These are phyloP conservation scores for Sebastes nivosus DNA, from an alignment of 2,797 vertebrate genomes.

Conservation along the genomic window DNA sequence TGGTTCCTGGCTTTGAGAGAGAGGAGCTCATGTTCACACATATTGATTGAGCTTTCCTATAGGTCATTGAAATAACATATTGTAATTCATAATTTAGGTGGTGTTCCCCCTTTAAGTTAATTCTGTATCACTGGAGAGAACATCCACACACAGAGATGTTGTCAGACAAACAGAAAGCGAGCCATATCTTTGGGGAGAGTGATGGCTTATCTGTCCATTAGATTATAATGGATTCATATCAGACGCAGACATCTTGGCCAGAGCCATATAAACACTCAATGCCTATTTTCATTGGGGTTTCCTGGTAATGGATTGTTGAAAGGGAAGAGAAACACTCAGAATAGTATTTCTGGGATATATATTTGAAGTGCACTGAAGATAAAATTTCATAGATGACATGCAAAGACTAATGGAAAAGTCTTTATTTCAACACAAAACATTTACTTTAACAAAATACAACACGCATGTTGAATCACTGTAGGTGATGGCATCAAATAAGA, in stretches of 20 bases:
- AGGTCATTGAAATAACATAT: background rate
- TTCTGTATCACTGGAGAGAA: background rate
- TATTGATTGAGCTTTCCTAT: background rate
- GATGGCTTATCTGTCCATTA: background rate
- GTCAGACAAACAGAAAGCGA: background rate
- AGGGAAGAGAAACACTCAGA: background rate
- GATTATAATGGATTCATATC: conserved; percentile 3
- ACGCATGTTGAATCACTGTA: conserved; percentile 44
- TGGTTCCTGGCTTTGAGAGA: no score
- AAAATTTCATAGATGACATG: no score
- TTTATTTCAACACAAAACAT: conserved; percentile 74
- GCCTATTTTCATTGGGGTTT: background rate
- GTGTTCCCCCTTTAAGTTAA: background rate
- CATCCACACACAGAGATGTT: background rate
- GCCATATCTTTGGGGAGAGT: background rate
- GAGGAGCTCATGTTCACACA: background rate
- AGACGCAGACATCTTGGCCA: background rate
- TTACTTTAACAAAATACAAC: conserved; percentile 65
- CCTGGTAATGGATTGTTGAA: background rate
- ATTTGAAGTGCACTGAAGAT: background rate
- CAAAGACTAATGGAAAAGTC: conserved; percentile 35
- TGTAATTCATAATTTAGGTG: background rate
- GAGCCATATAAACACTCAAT: background rate
- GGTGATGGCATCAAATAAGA: conserved; percentile 41
- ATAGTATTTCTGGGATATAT: background rate